These are phyloP conservation scores for Dicrurus megarhynchus DNA, from an alignment of 2,113 vertebrate species.

Conservation along the genomic window DNA sequence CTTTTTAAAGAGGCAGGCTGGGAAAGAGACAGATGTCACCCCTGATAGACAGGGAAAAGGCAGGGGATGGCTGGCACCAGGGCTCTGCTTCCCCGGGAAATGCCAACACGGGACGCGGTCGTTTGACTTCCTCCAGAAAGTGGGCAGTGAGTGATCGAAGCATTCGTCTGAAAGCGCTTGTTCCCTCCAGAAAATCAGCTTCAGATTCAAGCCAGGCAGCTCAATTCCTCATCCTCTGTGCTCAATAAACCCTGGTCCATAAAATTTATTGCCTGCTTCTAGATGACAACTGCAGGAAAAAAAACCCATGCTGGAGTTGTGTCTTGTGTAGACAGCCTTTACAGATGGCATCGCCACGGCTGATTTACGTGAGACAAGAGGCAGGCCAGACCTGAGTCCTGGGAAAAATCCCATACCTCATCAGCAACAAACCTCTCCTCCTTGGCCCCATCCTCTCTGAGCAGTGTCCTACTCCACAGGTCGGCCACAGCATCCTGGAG, in stretches of 20 bases:
- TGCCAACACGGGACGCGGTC: rapidly evolving
- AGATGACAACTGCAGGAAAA: conserved; percentile 37
- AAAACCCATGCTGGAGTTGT: not conserved
- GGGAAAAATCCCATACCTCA: not conserved
- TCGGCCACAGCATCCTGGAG: not conserved
- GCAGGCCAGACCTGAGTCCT: not conserved
- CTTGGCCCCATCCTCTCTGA: not conserved
- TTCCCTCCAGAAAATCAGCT: conserved; percentile 30
- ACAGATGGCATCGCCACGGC: conserved; percentile 16
- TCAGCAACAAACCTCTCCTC: not conserved
- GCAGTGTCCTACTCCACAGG: not conserved
- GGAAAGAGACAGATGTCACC: not conserved
- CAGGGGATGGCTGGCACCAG: not conserved
- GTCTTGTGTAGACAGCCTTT: not conserved
- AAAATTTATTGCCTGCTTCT: conserved; percentile 59
- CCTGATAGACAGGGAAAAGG: not conserved
- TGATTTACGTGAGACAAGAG: conserved; percentile 25
- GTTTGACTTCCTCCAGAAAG: not conserved
- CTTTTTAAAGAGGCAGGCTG: not conserved
- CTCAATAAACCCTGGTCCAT: conserved; percentile 59
- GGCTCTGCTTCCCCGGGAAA: not conserved
- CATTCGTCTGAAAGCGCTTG: not conserved
- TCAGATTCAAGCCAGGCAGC: conserved; percentile 41
- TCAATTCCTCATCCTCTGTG: conserved; percentile 58
- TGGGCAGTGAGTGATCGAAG: not conserved